Evolutionary conservation across 2,797 vertebrate species (phyloP).

Genomic region (Clarias laeviceps): DNA sequence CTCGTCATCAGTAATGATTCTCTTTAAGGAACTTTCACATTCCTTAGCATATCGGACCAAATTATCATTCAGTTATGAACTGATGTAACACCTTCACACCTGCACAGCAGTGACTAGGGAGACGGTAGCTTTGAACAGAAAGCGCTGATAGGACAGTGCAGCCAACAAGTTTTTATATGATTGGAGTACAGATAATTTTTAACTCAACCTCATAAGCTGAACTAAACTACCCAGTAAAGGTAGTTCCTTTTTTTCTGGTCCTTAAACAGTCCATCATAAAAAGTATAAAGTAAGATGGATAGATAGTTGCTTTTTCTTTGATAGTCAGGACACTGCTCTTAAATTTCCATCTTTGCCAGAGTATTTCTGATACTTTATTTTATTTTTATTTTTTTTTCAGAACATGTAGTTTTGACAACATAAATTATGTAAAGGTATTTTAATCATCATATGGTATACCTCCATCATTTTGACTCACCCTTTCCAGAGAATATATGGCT

Average conservation of each 20-base stretch:
- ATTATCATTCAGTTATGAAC: too few species aligned
- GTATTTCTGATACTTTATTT: not conserved
- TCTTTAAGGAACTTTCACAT: too few species aligned
- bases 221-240: not conserved
- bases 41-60: too few species aligned
- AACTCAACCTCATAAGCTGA: not conserved
- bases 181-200: too few species aligned
- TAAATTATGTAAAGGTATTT: not conserved
- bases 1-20: too few species aligned
- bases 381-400: not conserved
- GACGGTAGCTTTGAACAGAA: too few species aligned
- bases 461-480: not conserved
- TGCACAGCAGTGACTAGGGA: too few species aligned
- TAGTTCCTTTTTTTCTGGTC: not conserved
- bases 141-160: too few species aligned
- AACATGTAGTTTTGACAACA: not conserved
- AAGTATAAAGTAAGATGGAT: not conserved
- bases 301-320: not conserved
- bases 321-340: not conserved
- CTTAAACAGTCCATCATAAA: not conserved
- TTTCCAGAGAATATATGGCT: not conserved
- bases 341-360: not conserved
- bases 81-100: too few species aligned
- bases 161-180: too few species aligned
- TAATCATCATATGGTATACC: not conserved